phyloP scores from a whole-genome alignment of 2,888 invertebrate genomes.

The Cataglyphis rosenhaueri region DNA sequence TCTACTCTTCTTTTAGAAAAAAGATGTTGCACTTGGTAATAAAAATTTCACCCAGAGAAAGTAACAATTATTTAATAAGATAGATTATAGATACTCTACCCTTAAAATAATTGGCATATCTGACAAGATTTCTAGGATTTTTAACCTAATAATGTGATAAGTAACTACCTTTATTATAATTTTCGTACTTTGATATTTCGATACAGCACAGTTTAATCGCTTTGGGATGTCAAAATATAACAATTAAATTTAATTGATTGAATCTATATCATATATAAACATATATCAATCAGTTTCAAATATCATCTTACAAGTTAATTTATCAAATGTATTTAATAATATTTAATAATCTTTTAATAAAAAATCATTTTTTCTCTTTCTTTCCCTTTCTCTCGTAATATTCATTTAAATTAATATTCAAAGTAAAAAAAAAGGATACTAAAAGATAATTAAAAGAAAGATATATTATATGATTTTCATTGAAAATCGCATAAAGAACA shows the following conservation, averaged over 20 bases:
- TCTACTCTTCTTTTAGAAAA: not conserved
- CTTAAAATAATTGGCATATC: not conserved
- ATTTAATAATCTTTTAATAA: not conserved
- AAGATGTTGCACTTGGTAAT: not conserved
- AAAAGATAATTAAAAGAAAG: not conserved
- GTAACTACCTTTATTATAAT: not conserved
- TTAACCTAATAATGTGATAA: not conserved
- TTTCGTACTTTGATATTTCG: not conserved
- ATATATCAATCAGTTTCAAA: not conserved
- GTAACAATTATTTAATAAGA: not conserved
- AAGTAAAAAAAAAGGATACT: not conserved
- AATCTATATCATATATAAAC: not conserved
- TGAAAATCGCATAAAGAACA: not conserved
- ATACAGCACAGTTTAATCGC: not conserved
- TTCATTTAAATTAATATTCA: not conserved
- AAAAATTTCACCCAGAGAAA: not conserved
- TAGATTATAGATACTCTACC: not conserved
- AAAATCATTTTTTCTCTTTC: not conserved
- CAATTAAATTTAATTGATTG: slow-evolving; percentile 5
- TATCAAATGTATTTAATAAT: not conserved
- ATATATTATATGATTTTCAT: slow-evolving; percentile 1
- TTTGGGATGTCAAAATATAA: not conserved
- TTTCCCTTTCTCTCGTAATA: not conserved
- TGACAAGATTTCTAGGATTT: no score
- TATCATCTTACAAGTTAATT: not conserved